phyloP scores from a whole-genome alignment of 2,797 vertebrate genomes.

The Acrossocheilus fasciatus region DNA sequence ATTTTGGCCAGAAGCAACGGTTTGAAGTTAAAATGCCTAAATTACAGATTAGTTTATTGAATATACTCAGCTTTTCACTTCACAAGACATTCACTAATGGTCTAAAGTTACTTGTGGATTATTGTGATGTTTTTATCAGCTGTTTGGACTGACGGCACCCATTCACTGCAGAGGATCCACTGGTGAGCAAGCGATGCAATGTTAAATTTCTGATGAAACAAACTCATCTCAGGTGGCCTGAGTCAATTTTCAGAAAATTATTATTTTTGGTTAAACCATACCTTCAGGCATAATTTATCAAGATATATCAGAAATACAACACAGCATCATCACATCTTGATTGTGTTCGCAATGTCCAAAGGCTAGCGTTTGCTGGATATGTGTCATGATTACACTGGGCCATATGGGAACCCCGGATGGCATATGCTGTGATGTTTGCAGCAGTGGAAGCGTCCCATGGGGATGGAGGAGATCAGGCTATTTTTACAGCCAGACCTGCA shows the following conservation, averaged over 20 bases:
- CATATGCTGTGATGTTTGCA: slow-evolving; percentile 50
- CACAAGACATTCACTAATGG: neutral
- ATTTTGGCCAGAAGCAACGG: neutral
- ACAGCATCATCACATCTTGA: neutral
- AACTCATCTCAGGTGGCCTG: neutral
- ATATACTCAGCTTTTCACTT: neutral
- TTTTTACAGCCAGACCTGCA: slow-evolving; percentile 56
- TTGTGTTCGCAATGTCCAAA: neutral
- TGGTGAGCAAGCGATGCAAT: neutral
- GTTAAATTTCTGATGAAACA: neutral
- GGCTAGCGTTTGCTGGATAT: neutral
- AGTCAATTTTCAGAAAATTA: neutral
- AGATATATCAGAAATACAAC: neutral
- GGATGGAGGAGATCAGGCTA: slow-evolving; percentile 48
- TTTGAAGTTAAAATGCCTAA: neutral
- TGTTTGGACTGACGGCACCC: neutral
- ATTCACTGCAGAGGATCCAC: neutral
- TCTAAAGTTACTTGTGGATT: neutral
- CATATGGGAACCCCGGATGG: slow-evolving; percentile 50
- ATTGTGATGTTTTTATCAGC: neutral
- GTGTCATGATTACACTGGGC: slow-evolving; percentile 20
- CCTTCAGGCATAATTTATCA: neutral
- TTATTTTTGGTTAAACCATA: neutral
- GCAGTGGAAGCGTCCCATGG: slow-evolving; percentile 53
- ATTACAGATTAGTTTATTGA: neutral